Evolutionary conservation across 2,888 invertebrate genomes (phyloP), one percentile per base, ranked within the genome.

Genomic region (Hirtodrosophila confusa): DNA sequence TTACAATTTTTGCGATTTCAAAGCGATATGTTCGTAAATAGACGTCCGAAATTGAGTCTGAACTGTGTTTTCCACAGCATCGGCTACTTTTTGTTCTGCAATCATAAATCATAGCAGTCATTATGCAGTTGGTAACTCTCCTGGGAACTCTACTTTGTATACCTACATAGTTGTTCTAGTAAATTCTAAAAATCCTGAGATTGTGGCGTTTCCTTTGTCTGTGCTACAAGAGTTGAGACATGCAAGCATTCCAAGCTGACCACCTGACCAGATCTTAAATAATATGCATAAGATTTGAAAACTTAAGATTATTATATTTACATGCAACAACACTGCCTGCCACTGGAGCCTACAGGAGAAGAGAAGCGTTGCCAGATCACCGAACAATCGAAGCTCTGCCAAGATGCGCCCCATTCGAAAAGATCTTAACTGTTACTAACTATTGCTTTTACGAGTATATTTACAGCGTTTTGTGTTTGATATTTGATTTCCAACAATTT

Each of bases 1-100:
- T 40, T 41, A 8, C 17, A 1, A 17, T 17, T 17, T 12, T 31
- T 33, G 41, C 75, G 61, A 69, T 62, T 69, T 58, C 75, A 40
- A 75, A 69, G 43, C 17, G 27, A 1, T 27, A 27, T 27, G 3
- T 5, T 2, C 27, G 6, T 0, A 4, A 27, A 27, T 27, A 5
- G 6, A 4, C 1, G 5, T 10, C 8, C 12, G 27, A 6, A 24
- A n/a, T 39, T 27, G n/a, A n/a, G n/a, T 27, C 4, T 43, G 12
- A 27, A 27, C 11, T 37, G 2, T 29, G 29, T 29, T 31, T 17
- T 2, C 12, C 17, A 17, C 17, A 17, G 17, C 17, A 17, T 17
- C 17, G 17, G 17, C 17, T 17, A 17, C 1, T 17, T 17, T 5
- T 36, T 6, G 5, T 4, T 4, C n/a, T 27, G 37, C 49, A 27